A percentile compares a stretch with the other conserved stretches of the same genome.
Evolutionary conservation across 2,113 vertebrate genomes (phyloP).

Genomic region (Bubo blakistoni): DNA sequence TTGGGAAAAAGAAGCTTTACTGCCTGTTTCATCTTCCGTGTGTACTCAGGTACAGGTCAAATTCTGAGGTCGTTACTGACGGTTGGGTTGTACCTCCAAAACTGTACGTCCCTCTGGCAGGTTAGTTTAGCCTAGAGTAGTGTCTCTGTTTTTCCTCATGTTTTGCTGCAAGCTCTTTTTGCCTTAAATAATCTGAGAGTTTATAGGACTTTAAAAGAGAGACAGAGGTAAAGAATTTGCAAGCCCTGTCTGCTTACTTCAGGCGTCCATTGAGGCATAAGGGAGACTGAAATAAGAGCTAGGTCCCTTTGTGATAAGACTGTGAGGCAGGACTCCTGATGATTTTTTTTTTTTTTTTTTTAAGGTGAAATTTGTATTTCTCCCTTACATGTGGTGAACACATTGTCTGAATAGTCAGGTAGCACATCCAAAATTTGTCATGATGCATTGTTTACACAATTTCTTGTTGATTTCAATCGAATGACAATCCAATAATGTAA

Average conservation of each 20-base stretch:
- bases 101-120: not conserved
- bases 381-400: fast-evolving
- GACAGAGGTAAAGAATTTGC: not conserved
- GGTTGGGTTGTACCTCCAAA: not conserved
- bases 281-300: not conserved
- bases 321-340: not conserved
- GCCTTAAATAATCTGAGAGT: not conserved
- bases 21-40: not conserved
- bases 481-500: not conserved
- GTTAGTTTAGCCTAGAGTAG: not conserved
- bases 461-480: not conserved
- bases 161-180: not conserved
- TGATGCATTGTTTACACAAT: not conserved
- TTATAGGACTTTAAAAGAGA: not conserved
- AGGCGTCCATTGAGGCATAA: not conserved
- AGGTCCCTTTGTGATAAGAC: not conserved
- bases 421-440: not conserved
- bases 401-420: not conserved
- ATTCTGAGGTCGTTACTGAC: not conserved
- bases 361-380: not conserved
- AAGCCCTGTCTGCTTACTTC: not conserved
- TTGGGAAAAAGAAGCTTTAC: not conserved
- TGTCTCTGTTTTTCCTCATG: not conserved
- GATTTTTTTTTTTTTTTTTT: not conserved
- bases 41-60: not conserved